These are phyloP conservation scores for Lucilia sericata DNA, from an alignment of 1,140 invertebrate genomes.

Conservation along the genomic window DNA sequence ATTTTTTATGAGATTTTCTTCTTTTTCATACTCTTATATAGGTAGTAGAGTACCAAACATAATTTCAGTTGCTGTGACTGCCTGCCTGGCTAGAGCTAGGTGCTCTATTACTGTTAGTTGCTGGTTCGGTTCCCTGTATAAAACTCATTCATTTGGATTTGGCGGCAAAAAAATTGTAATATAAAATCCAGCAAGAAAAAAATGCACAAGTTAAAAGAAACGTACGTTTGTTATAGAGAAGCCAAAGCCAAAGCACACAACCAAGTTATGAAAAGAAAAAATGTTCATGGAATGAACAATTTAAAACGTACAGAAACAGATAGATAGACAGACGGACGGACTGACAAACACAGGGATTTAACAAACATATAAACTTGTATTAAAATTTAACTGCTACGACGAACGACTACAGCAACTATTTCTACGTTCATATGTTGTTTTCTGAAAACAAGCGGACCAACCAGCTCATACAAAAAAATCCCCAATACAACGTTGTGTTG, in stretches of 20 bases:
- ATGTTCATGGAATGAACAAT: constrained; percentile 20
- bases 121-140: not conserved
- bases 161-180: constrained; percentile 11
- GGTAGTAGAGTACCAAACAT: not conserved
- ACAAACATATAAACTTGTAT: not conserved
- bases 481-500: constrained; percentile 15
- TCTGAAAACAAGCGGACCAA: not conserved
- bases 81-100: not conserved
- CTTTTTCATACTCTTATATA: not conserved
- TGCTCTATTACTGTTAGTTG: not conserved
- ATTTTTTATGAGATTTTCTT: constrained; percentile 10
- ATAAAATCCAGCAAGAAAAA: not conserved
- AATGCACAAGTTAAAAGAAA: not conserved
- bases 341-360: not conserved
- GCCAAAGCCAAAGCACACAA: not conserved
- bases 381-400: not conserved
- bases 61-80: not conserved
- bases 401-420: not conserved
- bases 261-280: not conserved
- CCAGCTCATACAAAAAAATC: not conserved
- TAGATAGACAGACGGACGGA: not conserved
- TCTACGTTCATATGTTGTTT: not conserved
- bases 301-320: constrained; percentile 4
- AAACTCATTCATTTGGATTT: constrained; percentile 24
- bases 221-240: not conserved